Conservation (phyloP, 2,888 invertebrate genomes). For the Clostera curtula region DNA sequence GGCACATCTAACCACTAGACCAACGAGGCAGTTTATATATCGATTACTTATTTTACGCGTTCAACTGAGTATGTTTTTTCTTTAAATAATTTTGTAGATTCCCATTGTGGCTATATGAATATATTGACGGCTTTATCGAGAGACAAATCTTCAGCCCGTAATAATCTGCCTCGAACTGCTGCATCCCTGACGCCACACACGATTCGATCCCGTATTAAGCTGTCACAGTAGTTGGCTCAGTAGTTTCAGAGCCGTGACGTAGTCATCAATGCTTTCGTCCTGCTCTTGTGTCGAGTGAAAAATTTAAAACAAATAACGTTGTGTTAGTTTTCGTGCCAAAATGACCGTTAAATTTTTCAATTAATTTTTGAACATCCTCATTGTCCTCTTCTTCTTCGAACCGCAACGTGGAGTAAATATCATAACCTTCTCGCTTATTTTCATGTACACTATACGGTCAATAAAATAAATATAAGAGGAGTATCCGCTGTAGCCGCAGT, state of each 20-base stretch:
- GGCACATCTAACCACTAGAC: no score
- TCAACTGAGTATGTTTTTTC: no score
- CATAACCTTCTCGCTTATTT: conserved; percentile 16
- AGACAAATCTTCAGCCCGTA: conserved; percentile 3
- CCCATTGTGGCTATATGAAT: no score
- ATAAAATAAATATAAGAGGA: no score
- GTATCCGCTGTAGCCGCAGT: no score
- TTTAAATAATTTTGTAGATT: no score
- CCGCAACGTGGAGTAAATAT: conserved; percentile 13
- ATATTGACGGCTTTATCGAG: conserved; percentile 8
- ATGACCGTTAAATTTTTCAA: conserved; percentile 14
- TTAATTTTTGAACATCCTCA: conserved; percentile 10
- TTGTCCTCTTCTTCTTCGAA: conserved; percentile 7
- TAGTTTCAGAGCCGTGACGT: conserved; percentile 16
- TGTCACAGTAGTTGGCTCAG: conserved; percentile 14
- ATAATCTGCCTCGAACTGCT: background rate
- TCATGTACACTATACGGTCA: conserved; percentile 17
- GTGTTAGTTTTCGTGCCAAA: conserved; percentile 17
- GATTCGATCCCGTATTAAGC: conserved; percentile 13
- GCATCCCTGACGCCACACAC: conserved; percentile 8
- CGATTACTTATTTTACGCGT: no score
- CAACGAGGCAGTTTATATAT: no score
- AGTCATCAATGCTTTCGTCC: conserved; percentile 16
- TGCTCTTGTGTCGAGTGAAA: conserved; percentile 14
- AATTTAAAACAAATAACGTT: conserved; percentile 13